Evolutionary conservation across 1,140 invertebrate species (phyloP).

Genomic region (Magallana ariakensis): DNA sequence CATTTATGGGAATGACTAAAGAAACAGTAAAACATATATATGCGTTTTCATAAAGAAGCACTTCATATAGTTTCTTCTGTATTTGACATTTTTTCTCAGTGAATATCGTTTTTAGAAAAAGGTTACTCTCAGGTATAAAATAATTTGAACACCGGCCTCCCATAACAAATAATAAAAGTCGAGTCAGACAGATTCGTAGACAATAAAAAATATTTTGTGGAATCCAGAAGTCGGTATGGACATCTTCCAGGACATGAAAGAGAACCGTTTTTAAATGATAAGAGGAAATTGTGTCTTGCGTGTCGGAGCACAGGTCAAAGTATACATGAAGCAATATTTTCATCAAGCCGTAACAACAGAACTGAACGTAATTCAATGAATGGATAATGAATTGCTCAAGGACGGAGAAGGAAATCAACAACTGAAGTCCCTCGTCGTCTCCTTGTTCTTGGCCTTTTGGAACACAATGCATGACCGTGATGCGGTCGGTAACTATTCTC

Average conservation of each 20-base stretch:
- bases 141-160: neutral
- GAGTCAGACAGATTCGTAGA: neutral
- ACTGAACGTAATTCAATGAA: constrained; percentile 2
- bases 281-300: neutral
- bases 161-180: neutral
- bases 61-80: neutral
- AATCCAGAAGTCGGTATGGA: neutral
- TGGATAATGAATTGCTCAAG: neutral
- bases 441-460: neutral
- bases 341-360: neutral
- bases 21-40: neutral
- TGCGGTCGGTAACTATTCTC: neutral
- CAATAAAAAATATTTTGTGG: neutral
- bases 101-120: neutral
- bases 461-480: neutral
- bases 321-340: neutral
- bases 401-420: neutral
- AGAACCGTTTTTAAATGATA: constrained; percentile 9
- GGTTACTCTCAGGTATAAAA: neutral
- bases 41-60: neutral
- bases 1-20: neutral
- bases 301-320: neutral
- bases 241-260: neutral
- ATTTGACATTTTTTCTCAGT: neutral
- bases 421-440: neutral